phyloP scores from a whole-genome alignment of 2,113 vertebrate genomes.

The Artemisiospiza belli region DNA sequence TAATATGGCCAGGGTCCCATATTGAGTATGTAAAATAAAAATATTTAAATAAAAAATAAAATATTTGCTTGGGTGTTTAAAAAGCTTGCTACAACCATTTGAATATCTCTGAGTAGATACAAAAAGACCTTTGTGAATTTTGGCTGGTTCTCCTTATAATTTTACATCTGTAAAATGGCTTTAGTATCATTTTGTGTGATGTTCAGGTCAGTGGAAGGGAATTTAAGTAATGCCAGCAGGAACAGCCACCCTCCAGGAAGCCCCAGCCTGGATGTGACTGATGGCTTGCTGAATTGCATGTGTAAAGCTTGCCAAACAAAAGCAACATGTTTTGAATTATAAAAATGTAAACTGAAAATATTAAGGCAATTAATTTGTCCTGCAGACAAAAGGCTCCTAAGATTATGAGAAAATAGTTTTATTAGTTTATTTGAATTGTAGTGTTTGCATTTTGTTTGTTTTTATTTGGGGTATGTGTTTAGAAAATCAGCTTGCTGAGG shows the following conservation, averaged over 20 bases:
- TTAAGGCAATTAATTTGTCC: not conserved
- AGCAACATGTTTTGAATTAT: slow-evolving; percentile 10
- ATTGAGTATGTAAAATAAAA: too few relatives aligned
- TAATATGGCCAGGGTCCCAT: not conserved
- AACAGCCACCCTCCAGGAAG: not conserved
- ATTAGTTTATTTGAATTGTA: not conserved
- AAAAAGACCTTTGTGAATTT: not conserved
- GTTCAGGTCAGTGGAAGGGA: not conserved
- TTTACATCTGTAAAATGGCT: not conserved
- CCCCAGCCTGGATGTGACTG: not conserved
- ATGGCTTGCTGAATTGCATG: not conserved
- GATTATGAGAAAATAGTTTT: not conserved
- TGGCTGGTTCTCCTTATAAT: not conserved
- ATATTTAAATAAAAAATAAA: not conserved
- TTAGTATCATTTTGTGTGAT: not conserved
- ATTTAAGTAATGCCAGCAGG: not conserved
- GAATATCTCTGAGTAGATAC: not conserved
- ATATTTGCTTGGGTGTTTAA: not conserved
- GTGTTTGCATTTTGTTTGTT: not conserved
- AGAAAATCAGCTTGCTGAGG: not conserved
- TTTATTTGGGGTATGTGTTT: not conserved
- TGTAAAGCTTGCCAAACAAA: slow-evolving; percentile 16
- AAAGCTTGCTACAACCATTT: not conserved
- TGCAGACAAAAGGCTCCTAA: not conserved
- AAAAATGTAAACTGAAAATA: slow-evolving; percentile 19